Evolutionary conservation across 2,797 vertebrate species (phyloP).

Genomic region (Betta splendens): DNA sequence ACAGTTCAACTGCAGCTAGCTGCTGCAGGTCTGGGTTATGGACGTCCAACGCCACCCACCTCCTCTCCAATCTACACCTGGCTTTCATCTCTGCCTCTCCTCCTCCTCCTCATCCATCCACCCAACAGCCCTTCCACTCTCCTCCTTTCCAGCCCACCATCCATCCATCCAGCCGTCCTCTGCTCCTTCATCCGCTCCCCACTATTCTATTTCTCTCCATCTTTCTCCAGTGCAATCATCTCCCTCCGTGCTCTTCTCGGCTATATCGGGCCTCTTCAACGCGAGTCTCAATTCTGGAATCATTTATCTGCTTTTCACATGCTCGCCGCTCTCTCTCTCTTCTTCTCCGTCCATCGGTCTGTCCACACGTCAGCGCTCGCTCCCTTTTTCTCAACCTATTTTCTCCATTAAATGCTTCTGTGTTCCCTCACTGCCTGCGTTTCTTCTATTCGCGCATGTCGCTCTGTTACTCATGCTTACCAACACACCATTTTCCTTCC

Average conservation of each 20-base stretch:
- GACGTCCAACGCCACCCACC: constrained; percentile 47
- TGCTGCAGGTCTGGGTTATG: constrained; percentile 44
- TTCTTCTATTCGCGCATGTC: constrained; percentile 27
- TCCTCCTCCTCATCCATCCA: constrained; percentile 17
- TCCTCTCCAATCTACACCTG: constrained; percentile 53
- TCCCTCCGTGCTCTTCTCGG: constrained; percentile 33
- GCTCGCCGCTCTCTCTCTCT: constrained; percentile 35
- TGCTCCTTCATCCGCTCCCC: constrained; percentile 43
- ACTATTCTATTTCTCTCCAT: constrained; percentile 36
- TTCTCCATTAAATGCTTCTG: constrained; percentile 50
- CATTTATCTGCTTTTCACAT: constrained; percentile 56
- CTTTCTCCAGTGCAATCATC: constrained; percentile 54
- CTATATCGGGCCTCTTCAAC: constrained; percentile 49
- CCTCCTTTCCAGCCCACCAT: constrained; percentile 19
- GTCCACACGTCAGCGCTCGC: constrained; percentile 41
- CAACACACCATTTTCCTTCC: constrained; percentile 20
- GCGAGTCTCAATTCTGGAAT: constrained; percentile 31
- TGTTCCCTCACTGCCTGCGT: constrained; percentile 22
- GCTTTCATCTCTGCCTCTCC: constrained; percentile 51
- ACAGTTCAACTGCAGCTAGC: constrained; percentile 30
- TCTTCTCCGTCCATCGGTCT: constrained; percentile 25
- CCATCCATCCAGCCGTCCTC: constrained; percentile 24
- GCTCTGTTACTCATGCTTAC: constrained; percentile 21
- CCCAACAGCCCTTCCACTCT: constrained; percentile 14
- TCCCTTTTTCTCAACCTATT: constrained; percentile 40